Base-by-base conservation (phyloP, 2,888 invertebrate species). In the Xestia c-nigrum region DNA sequence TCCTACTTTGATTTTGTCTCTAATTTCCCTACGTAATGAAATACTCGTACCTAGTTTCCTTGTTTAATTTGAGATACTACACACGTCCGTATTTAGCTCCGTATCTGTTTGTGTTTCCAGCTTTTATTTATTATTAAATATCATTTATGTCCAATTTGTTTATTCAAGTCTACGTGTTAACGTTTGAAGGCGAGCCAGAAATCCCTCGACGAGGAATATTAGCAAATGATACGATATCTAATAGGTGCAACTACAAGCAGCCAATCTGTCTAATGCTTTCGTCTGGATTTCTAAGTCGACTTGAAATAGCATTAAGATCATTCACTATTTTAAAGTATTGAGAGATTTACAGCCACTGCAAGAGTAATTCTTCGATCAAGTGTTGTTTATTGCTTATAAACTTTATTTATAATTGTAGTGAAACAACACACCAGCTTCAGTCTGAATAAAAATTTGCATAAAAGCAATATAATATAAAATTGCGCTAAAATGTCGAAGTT, bases 171-270 rank as follows among this genome's bases (percentile, higher is more conserved):
- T 71, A 21, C 81, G 43, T 66, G 55, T 70, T 59, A 19, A 40
- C 69, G 81, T 83, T 83, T 83, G 83, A 85, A 81, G 57, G 72
- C 59, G 82, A 72, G 85, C 83, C 85, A 83, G 85, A 85, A 85
- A 85, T 72, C 61, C 46, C 40, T 76, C 59, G 43, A 12, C 14
- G 55, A 4, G 38, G n/a, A 46, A 72, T 76, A 83, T 81, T 81
- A 81, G 21, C 68, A 47, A 59, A 66, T 76, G 61, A 85, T 70
- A 80, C 66, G 72, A 67, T 74, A 76, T 81, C 69, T 57, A 43
- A 70, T 63, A 72, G 24, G 52, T 72, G 81, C 38, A 40, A 66
- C 50, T 81, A n/a, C 57, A 69, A 52, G 64, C 61, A 69, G 38
- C n/a, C 52, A 66, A 64, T 68, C 52, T 50, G n/a, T 68, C 52